Base-by-base conservation (phyloP, 2,797 vertebrate genomes). In the Tamandua tetradactyla region DNA sequence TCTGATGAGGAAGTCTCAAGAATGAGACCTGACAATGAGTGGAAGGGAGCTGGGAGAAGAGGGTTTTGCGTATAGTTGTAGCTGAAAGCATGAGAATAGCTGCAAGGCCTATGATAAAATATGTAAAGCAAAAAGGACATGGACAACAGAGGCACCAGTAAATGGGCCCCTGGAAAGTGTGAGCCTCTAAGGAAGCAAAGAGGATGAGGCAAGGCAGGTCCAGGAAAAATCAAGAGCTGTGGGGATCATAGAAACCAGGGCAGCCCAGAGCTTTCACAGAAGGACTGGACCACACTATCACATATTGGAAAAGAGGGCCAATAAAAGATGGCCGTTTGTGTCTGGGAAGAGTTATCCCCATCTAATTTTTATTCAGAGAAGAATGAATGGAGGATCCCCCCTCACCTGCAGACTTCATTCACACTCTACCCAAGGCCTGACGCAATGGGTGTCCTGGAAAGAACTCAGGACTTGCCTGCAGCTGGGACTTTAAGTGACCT, bases 21-120 rank as follows among this genome's bases (percentile, higher is more conserved):
- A 32, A 18, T 40, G n/a, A 44, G n/a, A 47, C 42, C 4, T 3
- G 0, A 2, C 23, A 30, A 10, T 22, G 57, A 59, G 57, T 59
- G 12, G 4, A 62, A 14, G 4, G 14, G 17, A 17, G 27, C 9
- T 1, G 0, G 3, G 23, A 3, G 9, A 2, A 40, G 22, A 47
- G 2, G 3, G 7, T n/a, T 14, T 30, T 57, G 42, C 14, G 0
- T 0, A 17, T 0, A 23, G 3, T 14, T 47, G 2, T 18, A 22
- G 9, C 11, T 69, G 37, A 68, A n/a, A 15, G 47, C 3, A 2
- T 47, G 17, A 44, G 47, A 42, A 55, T 0, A 90, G 13, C 13
- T 9, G 0, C 13, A 2, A 37, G 55, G 40, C 14, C 0, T 3
- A 2, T 0, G 40, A 59, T 3, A 35, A 25, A 49, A 42, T 2